Percentiles rank a stretch among this genome's conserved stretches.
Evolutionary conservation across 2,797 vertebrate species (phyloP).

Genomic region (Gallirallus australis): DNA sequence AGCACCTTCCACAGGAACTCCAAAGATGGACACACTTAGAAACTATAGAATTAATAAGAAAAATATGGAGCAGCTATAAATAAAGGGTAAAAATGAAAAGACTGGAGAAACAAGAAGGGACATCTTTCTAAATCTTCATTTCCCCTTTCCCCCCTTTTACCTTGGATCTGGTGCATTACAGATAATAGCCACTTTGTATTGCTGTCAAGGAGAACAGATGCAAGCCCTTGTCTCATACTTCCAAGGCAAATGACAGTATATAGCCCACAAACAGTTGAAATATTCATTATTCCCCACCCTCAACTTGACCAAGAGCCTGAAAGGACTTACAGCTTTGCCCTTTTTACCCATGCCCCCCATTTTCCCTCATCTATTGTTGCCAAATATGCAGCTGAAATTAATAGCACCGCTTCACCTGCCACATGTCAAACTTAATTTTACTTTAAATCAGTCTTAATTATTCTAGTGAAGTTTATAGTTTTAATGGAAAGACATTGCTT

Average conservation of each 20-base stretch:
- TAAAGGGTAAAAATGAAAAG: background rate
- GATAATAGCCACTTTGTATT: background rate
- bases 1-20: background rate
- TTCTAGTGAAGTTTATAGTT: constrained; percentile 70
- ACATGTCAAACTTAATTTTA: constrained; percentile 75
- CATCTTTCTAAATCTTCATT: background rate
- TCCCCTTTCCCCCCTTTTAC: background rate
- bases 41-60: background rate
- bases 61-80: background rate
- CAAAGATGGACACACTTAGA: background rate
- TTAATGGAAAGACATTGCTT: constrained; percentile 73
- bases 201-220: background rate
- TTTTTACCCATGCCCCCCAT: constrained; percentile 20
- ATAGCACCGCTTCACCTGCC: constrained; percentile 42
- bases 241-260: constrained; percentile 11
- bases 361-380: constrained; percentile 15
- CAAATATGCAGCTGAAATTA: constrained; percentile 59
- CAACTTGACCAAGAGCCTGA: constrained; percentile 46
- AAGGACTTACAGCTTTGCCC: constrained; percentile 33
- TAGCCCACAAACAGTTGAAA: constrained; percentile 8
- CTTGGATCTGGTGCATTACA: background rate
- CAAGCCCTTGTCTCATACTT: background rate
- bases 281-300: constrained; percentile 31
- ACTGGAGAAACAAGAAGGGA: background rate
- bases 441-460: constrained; percentile 77